Evolutionary conservation across 2,797 vertebrate genomes (phyloP).

Genomic region (Pangasius mekongensis): DNA sequence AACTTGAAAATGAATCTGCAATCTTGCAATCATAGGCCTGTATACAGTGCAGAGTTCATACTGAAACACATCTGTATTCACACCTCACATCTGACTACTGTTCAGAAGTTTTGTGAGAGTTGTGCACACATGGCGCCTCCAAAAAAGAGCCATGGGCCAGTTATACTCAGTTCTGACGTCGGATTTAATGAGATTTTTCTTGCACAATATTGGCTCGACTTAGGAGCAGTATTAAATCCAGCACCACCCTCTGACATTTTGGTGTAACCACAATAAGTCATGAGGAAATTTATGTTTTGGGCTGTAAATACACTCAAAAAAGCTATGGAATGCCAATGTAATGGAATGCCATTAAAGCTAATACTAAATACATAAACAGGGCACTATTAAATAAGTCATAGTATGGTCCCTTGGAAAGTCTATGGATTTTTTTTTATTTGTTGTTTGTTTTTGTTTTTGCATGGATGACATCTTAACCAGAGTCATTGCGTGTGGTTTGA

Average conservation of each 20-base stretch:
- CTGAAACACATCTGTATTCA: neutral
- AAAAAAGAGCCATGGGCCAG: neutral
- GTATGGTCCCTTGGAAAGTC: neutral
- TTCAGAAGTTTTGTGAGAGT: neutral
- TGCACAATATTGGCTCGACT: neutral
- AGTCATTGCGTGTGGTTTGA: neutral
- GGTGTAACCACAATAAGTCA: neutral
- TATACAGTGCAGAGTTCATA: neutral
- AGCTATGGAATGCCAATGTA: too few species aligned
- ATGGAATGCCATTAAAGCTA: neutral
- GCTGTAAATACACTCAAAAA: neutral
- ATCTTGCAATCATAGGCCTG: neutral
- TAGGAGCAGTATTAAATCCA: neutral
- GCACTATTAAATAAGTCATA: neutral
- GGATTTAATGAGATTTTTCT: neutral
- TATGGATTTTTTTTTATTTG: neutral
- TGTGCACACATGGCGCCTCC: neutral
- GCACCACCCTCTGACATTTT: neutral
- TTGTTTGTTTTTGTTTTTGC: neutral
- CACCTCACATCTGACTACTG: neutral
- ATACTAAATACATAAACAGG: neutral
- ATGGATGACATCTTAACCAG: neutral
- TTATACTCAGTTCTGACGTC: neutral
- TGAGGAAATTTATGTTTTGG: neutral
- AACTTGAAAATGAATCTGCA: neutral